A percentile compares a stretch with the other conserved stretches of the same genome.
These are phyloP conservation scores for Arctopsyche grandis DNA, from an alignment of 1,140 invertebrate species.

Conservation along the genomic window DNA sequence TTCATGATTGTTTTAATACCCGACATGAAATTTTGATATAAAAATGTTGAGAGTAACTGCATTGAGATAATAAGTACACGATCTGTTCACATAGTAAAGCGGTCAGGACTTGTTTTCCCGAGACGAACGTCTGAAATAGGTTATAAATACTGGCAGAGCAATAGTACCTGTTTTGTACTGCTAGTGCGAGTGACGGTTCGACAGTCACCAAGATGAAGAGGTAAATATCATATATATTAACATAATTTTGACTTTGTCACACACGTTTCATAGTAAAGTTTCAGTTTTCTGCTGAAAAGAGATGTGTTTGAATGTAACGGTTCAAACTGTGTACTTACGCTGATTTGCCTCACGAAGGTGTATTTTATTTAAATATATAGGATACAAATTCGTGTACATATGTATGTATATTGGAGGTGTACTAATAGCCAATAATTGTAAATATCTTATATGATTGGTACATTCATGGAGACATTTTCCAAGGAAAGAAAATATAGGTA, in stretches of 20 bases:
- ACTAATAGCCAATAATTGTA: no score
- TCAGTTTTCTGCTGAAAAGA: background rate
- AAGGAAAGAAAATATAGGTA: no score
- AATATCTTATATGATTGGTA: no score
- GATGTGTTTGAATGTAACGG: no score
- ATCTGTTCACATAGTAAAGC: background rate
- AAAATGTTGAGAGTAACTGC: background rate
- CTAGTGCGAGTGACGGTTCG: slow-evolving; percentile 27
- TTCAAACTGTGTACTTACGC: no score
- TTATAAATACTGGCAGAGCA: slow-evolving; percentile 47
- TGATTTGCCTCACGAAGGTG: no score
- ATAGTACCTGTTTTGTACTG: slow-evolving; percentile 16
- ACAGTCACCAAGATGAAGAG: slow-evolving; percentile 27
- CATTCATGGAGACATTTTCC: no score
- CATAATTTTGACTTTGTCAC: no score
- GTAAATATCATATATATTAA: background rate
- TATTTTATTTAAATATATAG: no score
- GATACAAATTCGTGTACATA: no score
- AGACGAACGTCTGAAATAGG: slow-evolving; percentile 48
- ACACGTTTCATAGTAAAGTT: background rate
- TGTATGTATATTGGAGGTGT: no score
- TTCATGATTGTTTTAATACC: no score
- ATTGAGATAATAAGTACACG: background rate
- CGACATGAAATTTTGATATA: background rate
- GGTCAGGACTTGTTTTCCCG: slow-evolving; percentile 45